These are phyloP conservation scores for Cheirogaleus major DNA, from an alignment of 2,797 vertebrate species.

Conservation along the genomic window DNA sequence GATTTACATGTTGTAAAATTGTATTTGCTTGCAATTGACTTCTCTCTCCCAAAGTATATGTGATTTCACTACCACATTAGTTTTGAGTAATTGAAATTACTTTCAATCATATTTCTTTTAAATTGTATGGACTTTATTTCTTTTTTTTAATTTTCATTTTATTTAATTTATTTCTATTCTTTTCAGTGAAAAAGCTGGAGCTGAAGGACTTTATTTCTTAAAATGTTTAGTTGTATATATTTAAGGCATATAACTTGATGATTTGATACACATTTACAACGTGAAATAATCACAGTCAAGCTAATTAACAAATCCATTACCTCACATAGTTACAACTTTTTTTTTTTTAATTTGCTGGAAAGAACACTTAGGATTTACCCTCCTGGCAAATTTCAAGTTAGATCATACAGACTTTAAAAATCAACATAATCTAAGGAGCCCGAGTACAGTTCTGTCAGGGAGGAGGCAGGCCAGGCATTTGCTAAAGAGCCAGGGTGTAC, in stretches of 20 bases:
- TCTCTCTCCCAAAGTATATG: not conserved
- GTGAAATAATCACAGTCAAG: not conserved
- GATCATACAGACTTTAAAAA: not conserved
- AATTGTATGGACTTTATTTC: not conserved
- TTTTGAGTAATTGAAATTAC: slow-evolving; percentile 42
- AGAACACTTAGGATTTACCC: not conserved
- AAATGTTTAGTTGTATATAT: not conserved
- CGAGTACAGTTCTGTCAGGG: not conserved
- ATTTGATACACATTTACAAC: not conserved
- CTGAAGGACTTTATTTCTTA: not conserved
- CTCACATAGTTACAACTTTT: not conserved
- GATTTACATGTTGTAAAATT: not conserved
- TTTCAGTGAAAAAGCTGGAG: too few species aligned
- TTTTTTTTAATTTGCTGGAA: not conserved
- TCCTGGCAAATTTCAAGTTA: not conserved
- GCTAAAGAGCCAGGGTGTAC: not conserved
- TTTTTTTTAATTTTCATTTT: not conserved
- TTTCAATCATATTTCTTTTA: slow-evolving; percentile 18
- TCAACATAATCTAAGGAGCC: not conserved
- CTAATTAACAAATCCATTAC: not conserved
- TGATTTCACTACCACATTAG: not conserved
- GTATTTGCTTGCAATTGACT: not conserved
- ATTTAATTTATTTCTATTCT: too few species aligned
- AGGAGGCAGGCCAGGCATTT: not conserved
- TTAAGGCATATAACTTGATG: not conserved